These are phyloP conservation scores for Gyrodactylus salaris DNA, from an alignment of 1,140 invertebrate species.

Conservation along the genomic window DNA sequence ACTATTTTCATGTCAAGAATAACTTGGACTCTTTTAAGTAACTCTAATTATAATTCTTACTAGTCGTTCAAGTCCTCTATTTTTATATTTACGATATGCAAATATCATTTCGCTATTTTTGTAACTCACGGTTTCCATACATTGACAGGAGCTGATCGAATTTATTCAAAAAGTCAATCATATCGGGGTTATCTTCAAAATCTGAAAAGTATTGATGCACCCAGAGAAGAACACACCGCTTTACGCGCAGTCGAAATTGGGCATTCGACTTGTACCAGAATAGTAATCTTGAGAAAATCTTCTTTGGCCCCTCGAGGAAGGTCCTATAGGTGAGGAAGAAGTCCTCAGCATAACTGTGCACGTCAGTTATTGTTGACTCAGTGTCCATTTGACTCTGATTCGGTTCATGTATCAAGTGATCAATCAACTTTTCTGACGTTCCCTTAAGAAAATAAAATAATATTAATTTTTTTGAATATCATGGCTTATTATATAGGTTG, in stretches of 20 bases:
- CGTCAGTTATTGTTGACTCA: neutral
- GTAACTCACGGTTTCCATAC: neutral
- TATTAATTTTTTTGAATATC: too few relatives aligned
- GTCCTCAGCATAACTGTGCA: neutral
- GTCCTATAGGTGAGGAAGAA: neutral
- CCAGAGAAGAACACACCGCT: slow-evolving; percentile 69
- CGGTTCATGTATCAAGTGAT: neutral
- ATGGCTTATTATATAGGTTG: too few relatives aligned
- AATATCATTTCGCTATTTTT: neutral
- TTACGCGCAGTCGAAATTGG: slow-evolving; percentile 29
- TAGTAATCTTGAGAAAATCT: slow-evolving; percentile 43
- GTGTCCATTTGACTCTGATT: neutral
- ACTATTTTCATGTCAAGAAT: too few relatives aligned
- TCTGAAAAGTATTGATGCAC: slow-evolving; percentile 97
- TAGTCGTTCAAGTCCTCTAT: neutral
- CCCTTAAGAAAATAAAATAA: neutral
- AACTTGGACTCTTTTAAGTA: too few relatives aligned
- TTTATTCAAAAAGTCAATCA: slow-evolving; percentile 77
- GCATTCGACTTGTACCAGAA: slow-evolving; percentile 27
- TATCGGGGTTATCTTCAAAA: slow-evolving; percentile 68
- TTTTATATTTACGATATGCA: neutral
- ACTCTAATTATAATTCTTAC: too few relatives aligned
- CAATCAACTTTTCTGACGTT: neutral
- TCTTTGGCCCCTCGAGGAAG: slow-evolving; percentile 29
- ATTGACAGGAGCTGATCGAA: slow-evolving; percentile 33